These are phyloP conservation scores for Cyprinodon brontotheroides DNA, from an alignment of 2,113 vertebrate genomes.

Conservation along the genomic window DNA sequence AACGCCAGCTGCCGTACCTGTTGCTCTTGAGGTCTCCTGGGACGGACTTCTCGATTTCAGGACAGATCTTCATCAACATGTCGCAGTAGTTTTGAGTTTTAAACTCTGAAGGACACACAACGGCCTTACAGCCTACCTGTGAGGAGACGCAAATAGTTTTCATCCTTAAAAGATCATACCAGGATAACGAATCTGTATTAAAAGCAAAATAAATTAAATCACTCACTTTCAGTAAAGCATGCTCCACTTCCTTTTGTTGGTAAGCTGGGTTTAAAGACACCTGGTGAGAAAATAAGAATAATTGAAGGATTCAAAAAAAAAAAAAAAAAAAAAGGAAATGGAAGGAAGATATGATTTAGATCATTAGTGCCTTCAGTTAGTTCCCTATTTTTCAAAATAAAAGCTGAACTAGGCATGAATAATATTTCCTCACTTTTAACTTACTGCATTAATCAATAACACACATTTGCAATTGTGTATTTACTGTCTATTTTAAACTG, in stretches of 20 bases:
- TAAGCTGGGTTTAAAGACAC: slow-evolving; percentile 94
- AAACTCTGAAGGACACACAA: slow-evolving; percentile 88
- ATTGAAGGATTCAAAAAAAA: background rate
- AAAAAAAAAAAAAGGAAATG: background rate
- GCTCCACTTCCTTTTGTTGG: slow-evolving; percentile 85
- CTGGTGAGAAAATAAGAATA: slow-evolving; percentile 65
- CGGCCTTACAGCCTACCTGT: slow-evolving; percentile 89
- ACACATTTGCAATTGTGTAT: too few species aligned
- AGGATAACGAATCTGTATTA: background rate
- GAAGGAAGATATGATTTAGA: too few species aligned
- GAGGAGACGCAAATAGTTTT: background rate
- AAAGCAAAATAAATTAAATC: background rate
- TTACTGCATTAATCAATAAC: too few species aligned
- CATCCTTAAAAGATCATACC: accelerated
- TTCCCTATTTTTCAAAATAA: too few species aligned
- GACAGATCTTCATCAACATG: slow-evolving; percentile 88
- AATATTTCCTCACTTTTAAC: too few species aligned
- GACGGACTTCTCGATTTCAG: slow-evolving; percentile 83
- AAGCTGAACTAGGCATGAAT: too few species aligned
- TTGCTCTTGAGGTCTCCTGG: slow-evolving; percentile 86
- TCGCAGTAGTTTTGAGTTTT: slow-evolving; percentile 89
- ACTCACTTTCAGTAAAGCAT: slow-evolving; percentile 84
- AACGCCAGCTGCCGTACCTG: slow-evolving; percentile 73
- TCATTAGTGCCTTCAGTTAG: too few species aligned
- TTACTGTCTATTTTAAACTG: too few species aligned